A percentile compares a stretch with the other conserved stretches of the same genome.
phyloP scores from a whole-genome alignment of 2,113 vertebrate genomes.

The Neodon shergylaensis region DNA sequence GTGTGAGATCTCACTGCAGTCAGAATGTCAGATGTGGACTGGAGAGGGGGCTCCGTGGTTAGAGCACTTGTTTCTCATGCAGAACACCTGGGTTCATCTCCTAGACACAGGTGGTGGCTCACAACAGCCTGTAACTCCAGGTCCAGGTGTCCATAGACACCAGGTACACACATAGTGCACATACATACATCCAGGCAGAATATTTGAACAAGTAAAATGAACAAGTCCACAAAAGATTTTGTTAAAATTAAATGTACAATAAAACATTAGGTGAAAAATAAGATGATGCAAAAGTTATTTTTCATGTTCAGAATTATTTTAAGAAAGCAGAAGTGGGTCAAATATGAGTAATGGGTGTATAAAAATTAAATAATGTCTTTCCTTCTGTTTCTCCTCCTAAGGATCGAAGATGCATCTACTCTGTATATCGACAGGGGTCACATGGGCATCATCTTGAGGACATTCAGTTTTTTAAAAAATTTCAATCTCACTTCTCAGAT shows the following conservation, averaged over 20 bases:
- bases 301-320: background rate
- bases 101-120: background rate
- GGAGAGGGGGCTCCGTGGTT: background rate
- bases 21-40: background rate
- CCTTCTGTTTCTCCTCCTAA: background rate
- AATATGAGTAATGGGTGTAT: no score
- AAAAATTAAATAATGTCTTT: background rate
- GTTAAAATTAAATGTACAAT: background rate
- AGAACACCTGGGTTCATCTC: background rate
- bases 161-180: no score
- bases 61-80: background rate
- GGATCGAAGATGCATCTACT: background rate
- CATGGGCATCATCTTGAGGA: background rate
- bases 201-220: background rate
- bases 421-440: fast-evolving
- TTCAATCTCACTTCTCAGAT: background rate
- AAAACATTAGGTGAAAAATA: background rate
- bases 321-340: background rate
- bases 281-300: background rate
- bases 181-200: background rate
- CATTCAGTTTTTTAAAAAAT: background rate
- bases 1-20: background rate
- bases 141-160: background rate
- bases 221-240: background rate
- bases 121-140: background rate